Conservation (phyloP, 2,888 invertebrate genomes). For the Eupelmus urozonus region DNA sequence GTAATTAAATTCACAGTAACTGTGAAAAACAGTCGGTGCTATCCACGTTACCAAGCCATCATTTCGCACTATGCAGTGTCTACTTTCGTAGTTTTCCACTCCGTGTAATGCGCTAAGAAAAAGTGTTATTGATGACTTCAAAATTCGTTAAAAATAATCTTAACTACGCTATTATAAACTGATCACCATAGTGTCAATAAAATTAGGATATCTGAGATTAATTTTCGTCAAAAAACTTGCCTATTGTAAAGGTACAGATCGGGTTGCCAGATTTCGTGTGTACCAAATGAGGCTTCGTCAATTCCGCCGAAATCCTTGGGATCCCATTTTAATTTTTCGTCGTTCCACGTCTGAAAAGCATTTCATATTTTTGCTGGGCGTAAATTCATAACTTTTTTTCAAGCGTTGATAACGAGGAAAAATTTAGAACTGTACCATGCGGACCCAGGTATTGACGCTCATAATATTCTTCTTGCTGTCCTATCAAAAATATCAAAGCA, state of each 20-base stretch:
- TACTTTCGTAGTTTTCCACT: constrained; percentile 81
- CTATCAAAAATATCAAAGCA: constrained; percentile 16
- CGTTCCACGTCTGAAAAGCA: constrained; percentile 82
- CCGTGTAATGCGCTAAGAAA: constrained; percentile 78
- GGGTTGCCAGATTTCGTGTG: constrained; percentile 88
- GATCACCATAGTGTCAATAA: too few relatives aligned
- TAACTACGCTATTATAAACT: too few relatives aligned
- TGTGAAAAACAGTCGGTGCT: constrained; percentile 83
- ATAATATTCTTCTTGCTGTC: constrained; percentile 49
- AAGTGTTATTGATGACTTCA: too few relatives aligned
- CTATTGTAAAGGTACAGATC: constrained; percentile 87
- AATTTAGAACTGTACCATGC: constrained; percentile 50
- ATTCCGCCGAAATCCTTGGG: constrained; percentile 83
- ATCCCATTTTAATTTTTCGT: constrained; percentile 87
- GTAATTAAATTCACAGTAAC: constrained; percentile 83
- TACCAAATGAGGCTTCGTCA: constrained; percentile 80
- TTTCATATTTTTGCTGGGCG: constrained; percentile 44
- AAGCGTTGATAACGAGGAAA: constrained; percentile 29
- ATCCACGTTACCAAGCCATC: constrained; percentile 82
- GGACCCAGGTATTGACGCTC: constrained; percentile 54
- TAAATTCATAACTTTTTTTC: constrained; percentile 28
- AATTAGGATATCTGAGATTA: too few relatives aligned
- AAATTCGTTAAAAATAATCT: too few relatives aligned
- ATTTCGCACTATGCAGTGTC: constrained; percentile 78
- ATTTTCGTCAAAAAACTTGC: constrained; percentile 66